Evolutionary conservation across 1,140 invertebrate species (phyloP), one percentile per base, ranked within the genome.

Genomic region (Drosophila pachea): DNA sequence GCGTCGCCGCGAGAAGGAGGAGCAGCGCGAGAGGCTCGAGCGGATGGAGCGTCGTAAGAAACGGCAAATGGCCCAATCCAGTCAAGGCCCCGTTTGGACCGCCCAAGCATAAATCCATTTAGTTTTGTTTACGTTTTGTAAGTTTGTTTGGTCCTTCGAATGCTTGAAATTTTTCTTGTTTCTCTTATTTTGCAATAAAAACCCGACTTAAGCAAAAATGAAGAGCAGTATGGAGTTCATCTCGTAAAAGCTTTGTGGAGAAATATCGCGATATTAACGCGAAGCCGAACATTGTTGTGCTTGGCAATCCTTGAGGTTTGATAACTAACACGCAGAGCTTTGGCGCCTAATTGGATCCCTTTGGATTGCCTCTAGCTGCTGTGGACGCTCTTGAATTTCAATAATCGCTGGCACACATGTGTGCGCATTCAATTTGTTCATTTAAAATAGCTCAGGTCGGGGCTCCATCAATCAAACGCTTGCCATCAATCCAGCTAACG

Each of bases 371-470:
- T 42, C 6, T 0, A 4, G 40, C n/a, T 43, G 12, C 29, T 56
- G 8, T 9, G 0, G 7, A 33, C 33, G n/a, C 54, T 67, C 66
- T 76, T 73, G 55, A 76, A 76, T 76, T 76, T 73, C 68, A 61
- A 73, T 73, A 68, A 76, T 67, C 68, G 63, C 38, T 52, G 38
- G 50, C 58, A 67, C 53, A 52, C 53, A 63, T 62, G 74, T 31
- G 60, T 40, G 65, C 53, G 67, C 59, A 78, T 75, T 79, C 79
- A 79, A 84, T 84, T 84, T 86, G 76, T 76, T 79, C 73, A 86
- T 86, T 86, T 84, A 84, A 86, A 84, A 84, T 76, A 65, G 79
- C 76, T 79, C 58, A 75, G 72, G 72, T 79, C 68, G 75, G 48
- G 61, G 64, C 73, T 73, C 56, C 79, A 83, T 83, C 79, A 84